Base-by-base conservation (phyloP, 2,113 vertebrate genomes). In the Phyllostomus hastatus region DNA sequence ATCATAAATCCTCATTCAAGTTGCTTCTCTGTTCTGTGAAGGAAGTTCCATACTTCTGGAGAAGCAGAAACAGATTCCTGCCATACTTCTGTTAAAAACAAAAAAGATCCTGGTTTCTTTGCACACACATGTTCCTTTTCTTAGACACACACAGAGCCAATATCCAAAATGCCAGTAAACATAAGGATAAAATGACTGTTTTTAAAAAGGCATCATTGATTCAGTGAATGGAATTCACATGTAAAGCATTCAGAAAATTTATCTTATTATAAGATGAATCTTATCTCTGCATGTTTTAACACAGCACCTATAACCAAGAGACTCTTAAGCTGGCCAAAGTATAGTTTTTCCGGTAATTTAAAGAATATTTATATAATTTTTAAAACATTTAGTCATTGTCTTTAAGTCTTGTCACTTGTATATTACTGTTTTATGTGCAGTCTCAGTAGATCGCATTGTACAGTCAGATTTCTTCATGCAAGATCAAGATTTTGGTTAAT, bases 1-100 rank as follows among this genome's bases (percentile, higher is more conserved):
- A 79, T 72, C 64, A 57, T 75, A 91, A 93, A 90, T 95, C 66
- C 76, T 95, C 87, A 82, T 64, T 96, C 84, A 75, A 10, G 93
- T 89, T 79, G 19, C 67, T 96, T 91, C 14, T 5, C 92, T 88
- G 70, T 93, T 41, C 93, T 95, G n/a, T 95, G 82, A 96, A 96
- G 52, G 75, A 92, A 96, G 52, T 48, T 10, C 33, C n/a, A 2
- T 84, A 19, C n/a, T 83, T 38, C 61, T 57, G 61, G 8, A 95
- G 78, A 67, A 95, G 4, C 75, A 97, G 94, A 64, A 90, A 59
- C 7, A 31, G 50, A 96, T 91, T 94, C 91, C 79, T 91, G 72
- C 69, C 88, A 80, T 95, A 84, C 67, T 80, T 96, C 24, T 52
- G 75, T 89, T 86, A 78, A 92, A 85, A 94, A 88, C 33, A 33